Conservation (phyloP, 2,113 vertebrate genomes). For the Corythornis cristatus region DNA sequence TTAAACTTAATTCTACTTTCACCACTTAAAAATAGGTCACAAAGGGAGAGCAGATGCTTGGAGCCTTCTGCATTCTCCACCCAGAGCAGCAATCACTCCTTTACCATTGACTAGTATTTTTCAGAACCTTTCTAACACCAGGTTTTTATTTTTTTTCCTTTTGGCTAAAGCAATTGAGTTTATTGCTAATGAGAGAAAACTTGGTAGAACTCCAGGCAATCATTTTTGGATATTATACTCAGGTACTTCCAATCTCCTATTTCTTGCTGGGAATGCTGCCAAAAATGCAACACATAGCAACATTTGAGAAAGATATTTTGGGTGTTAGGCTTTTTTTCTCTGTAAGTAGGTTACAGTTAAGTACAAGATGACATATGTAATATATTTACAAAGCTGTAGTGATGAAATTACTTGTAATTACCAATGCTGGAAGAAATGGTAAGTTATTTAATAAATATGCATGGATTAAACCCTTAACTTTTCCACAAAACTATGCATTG, state of each 20-base stretch:
- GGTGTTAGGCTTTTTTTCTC: background rate
- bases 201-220: slow-evolving; percentile 5
- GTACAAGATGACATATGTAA: background rate
- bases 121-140: background rate
- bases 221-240: background rate
- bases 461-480: background rate
- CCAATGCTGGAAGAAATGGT: background rate
- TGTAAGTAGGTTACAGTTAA: background rate
- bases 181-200: slow-evolving; percentile 6
- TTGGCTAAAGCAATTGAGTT: background rate
- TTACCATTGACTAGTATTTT: background rate
- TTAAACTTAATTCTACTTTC: background rate
- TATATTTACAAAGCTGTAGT: background rate
- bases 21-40: background rate
- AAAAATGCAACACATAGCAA: background rate
- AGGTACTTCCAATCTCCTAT: background rate
- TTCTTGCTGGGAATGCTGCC: slow-evolving; percentile 4
- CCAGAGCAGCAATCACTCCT: background rate
- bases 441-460: background rate
- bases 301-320: background rate
- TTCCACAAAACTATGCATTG: background rate
- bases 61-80: background rate
- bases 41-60: background rate
- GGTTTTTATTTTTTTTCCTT: background rate
- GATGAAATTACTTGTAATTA: background rate